Evolutionary conservation across 2,113 vertebrate genomes (phyloP).

Genomic region (Zosterops hypoxanthus): DNA sequence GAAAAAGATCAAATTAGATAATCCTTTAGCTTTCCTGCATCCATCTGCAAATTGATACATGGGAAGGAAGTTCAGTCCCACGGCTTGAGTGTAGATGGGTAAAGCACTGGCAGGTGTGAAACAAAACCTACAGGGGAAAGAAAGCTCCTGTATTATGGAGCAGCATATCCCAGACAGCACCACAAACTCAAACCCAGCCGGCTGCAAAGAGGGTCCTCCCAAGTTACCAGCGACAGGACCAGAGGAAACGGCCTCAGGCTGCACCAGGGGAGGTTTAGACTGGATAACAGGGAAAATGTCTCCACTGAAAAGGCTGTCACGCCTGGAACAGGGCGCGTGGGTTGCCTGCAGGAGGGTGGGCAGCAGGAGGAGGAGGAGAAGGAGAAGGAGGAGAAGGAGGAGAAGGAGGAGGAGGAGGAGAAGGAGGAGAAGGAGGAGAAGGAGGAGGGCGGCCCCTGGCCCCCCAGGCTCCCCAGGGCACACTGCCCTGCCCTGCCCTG

Average conservation of each 20-base stretch:
- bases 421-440: neutral
- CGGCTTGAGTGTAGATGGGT: too few relatives aligned
- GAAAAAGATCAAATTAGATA: neutral
- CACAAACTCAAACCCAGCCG: rapidly evolving
- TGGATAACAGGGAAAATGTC: neutral
- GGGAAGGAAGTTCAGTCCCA: neutral
- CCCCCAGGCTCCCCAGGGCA: neutral
- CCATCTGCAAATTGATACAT: neutral
- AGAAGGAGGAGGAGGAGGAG: neutral
- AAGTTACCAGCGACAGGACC: neutral
- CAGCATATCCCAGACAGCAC: rapidly evolving
- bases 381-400: neutral
- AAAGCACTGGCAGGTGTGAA: neutral
- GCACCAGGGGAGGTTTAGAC: neutral
- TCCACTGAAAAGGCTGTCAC: neutral
- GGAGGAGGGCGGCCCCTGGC: neutral
- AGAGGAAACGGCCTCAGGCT: neutral
- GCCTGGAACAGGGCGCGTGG: neutral
- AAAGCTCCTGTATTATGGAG: rapidly evolving
- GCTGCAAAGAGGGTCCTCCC: neutral
- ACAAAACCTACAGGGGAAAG: neutral
- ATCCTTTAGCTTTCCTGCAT: neutral
- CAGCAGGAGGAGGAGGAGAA: neutral
- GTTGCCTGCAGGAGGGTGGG: neutral
- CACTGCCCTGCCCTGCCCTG: neutral